phyloP scores from a whole-genome alignment of 1,140 invertebrate species.

The Sitobion miscanthi region DNA sequence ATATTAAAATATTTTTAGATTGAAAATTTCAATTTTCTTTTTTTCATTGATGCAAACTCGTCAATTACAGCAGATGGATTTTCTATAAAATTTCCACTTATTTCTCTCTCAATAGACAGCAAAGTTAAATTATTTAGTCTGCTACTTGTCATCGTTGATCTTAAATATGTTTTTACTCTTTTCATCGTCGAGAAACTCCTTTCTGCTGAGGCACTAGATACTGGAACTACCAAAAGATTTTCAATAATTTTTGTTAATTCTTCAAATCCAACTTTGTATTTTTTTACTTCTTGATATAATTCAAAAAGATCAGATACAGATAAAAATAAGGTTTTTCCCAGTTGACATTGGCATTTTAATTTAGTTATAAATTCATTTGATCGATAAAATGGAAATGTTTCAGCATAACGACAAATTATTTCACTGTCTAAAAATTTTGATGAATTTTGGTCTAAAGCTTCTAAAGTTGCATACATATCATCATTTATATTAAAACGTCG shows the following conservation, averaged over 20 bases:
- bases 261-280: conserved; percentile 29
- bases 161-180: neutral
- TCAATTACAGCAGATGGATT: neutral
- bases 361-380: conserved; percentile 4
- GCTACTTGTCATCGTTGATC: neutral
- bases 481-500: too few species aligned
- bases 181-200: conserved; percentile 10
- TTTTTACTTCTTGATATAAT: conserved; percentile 35
- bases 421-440: conserved; percentile 8
- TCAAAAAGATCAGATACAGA: conserved; percentile 6
- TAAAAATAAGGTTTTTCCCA: conserved; percentile 14
- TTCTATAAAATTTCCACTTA: neutral
- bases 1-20: neutral
- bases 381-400: conserved; percentile 30
- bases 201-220: conserved; percentile 31
- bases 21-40: neutral
- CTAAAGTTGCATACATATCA: neutral
- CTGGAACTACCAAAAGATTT: conserved; percentile 5
- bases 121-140: conserved; percentile 2
- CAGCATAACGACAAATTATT: conserved; percentile 23
- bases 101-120: neutral
- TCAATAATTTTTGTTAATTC: conserved; percentile 26
- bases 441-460: neutral
- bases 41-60: neutral
- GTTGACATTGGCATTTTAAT: conserved; percentile 23